Base-by-base conservation (phyloP, 1,140 invertebrate genomes). In the Notospermus geniculatus region DNA sequence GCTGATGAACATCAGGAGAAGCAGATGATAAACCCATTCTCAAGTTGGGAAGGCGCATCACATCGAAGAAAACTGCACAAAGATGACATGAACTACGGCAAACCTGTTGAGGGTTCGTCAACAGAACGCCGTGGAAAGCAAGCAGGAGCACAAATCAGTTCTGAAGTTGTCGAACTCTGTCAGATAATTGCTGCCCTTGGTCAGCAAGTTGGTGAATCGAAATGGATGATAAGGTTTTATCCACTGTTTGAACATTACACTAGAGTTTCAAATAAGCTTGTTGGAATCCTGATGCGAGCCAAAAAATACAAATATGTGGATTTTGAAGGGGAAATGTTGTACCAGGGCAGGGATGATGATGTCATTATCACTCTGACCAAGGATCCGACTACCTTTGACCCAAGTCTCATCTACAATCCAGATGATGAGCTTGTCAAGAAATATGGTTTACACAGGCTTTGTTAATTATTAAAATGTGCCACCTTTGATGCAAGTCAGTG, bases 301-400 rank as follows among this genome's bases (percentile, higher is more conserved):
- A 85, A 96, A 61, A 97, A 97, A 77, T 89, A 97, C 74, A 89
- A 91, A 39, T 82, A 96, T 27, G 83, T 98, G 2, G 87, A 89
- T 68, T 98, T 98, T 77, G 91, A 97, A 82, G 94, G 93, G 55
- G 95, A 98, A 85, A 93, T 92, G 80, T 83, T 98, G 30, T 98
- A 93, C 76, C 95, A 96, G 84, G 87, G 93, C 75, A 84, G 91
- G 64, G 94, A 98, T 75, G 94, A 97, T 69, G 84, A 95, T 71
- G 92, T 95, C 0, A 87, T 92, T 0, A 90, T 98, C 50, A 90
- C 89, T 65, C 80, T 97, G 53, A 77, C 92, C 27, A 88, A 90
- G 72, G 85, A 71, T 17, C 76, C 77, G 19, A 4, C 4, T 4
- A 27, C n/a, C 4, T 50, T 50, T n/a, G 46, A 50, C 15, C 32